Evolutionary conservation across 2,888 invertebrate genomes (phyloP).

Genomic region (Leptinotarsa peninsularis): DNA sequence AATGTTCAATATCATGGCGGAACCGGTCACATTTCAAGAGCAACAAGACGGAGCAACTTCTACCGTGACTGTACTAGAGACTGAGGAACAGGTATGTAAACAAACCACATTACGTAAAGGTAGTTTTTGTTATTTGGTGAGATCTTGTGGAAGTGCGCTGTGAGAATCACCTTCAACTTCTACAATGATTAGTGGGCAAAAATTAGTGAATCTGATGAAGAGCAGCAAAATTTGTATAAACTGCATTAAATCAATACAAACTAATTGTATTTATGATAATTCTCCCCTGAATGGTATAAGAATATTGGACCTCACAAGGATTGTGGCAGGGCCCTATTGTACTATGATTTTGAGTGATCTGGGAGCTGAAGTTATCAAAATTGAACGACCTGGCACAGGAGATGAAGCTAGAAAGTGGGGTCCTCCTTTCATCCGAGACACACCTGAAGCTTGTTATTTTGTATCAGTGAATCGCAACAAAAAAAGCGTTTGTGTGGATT

Average conservation of each 20-base stretch:
- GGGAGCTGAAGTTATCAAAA: constrained; percentile 92
- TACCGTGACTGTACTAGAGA: constrained; percentile 60
- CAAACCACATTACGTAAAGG: constrained; percentile 46
- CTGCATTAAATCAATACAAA: constrained; percentile 38
- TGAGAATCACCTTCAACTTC: background rate
- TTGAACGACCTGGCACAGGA: constrained; percentile 85
- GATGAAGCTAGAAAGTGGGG: constrained; percentile 95
- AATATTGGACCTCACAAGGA: constrained; percentile 84
- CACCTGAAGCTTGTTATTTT: constrained; percentile 83
- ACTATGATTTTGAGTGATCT: constrained; percentile 94
- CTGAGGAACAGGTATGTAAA: constrained; percentile 60
- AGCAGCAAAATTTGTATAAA: constrained; percentile 25
- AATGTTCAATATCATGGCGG: constrained; percentile 49
- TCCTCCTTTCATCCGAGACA: constrained; percentile 82
- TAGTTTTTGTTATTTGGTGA: background rate
- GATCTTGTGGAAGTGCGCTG: background rate
- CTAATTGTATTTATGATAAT: constrained; percentile 35
- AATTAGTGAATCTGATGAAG: constrained; percentile 20
- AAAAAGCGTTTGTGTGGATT: constrained; percentile 88
- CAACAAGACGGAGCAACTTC: constrained; percentile 55
- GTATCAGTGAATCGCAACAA: constrained; percentile 93
- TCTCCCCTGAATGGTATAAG: constrained; percentile 79
- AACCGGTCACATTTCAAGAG: constrained; percentile 54
- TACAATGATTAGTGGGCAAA: constrained; percentile 37
- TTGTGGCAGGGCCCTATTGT: constrained; percentile 94